Percentiles rank a stretch among this genome's conserved stretches.
These are phyloP conservation scores for Pseudomyrmex gracilis DNA, from an alignment of 1,140 invertebrate species.

Conservation along the genomic window DNA sequence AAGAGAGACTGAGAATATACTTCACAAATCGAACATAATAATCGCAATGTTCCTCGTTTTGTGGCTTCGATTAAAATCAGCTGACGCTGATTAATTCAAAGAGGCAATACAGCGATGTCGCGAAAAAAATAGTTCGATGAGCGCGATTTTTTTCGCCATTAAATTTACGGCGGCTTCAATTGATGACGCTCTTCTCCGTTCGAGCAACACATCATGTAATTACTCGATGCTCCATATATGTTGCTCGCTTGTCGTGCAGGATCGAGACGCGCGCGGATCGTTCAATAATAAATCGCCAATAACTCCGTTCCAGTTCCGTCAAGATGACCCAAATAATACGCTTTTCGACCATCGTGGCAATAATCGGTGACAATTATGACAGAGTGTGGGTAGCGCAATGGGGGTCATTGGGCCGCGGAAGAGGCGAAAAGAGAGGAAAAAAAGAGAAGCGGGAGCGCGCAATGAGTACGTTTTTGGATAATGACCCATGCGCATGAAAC, in stretches of 20 bases:
- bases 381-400: slow-evolving; percentile 50
- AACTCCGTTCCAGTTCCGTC: slow-evolving; percentile 61
- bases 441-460: background rate
- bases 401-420: slow-evolving; percentile 55
- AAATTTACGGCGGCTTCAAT: slow-evolving; percentile 35
- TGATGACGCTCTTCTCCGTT: background rate
- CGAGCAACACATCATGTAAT: slow-evolving; percentile 43
- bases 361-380: slow-evolving; percentile 63
- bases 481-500: slow-evolving; percentile 46
- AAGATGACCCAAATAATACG: slow-evolving; percentile 58
- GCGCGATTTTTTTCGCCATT: slow-evolving; percentile 12
- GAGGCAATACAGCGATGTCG: background rate
- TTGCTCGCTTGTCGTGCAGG: slow-evolving; percentile 17
- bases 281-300: slow-evolving; percentile 62
- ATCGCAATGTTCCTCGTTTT: no score
- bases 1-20: background rate
- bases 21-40: background rate
- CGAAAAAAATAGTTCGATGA: slow-evolving; percentile 1
- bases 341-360: slow-evolving; percentile 57
- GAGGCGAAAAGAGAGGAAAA: background rate
- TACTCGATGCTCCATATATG: slow-evolving; percentile 57
- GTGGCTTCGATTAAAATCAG: background rate
- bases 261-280: slow-evolving; percentile 44
- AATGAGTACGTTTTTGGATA: slow-evolving; percentile 53
- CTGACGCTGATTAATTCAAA: background rate